Base-by-base conservation (phyloP, 1,140 invertebrate species). In the Habropoda laboriosa region DNA sequence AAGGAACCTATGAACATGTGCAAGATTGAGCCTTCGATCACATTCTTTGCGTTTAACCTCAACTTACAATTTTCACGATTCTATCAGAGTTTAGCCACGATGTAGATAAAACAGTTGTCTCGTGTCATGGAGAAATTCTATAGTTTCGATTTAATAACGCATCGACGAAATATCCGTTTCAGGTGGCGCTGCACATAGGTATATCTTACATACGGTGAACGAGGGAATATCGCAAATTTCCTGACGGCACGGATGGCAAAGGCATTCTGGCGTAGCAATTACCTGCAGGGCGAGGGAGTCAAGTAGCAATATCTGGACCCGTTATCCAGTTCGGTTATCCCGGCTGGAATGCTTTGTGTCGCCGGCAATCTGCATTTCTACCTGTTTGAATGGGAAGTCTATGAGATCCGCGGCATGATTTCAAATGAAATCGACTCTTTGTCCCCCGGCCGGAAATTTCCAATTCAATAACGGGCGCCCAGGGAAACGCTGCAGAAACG, bases 231-330 rank as follows among this genome's bases (percentile, higher is more conserved):
- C 82, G 78, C 78, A 38, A 84, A 84, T 86, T 81, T 58, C 74
- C 68, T 64, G 51, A 74, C 79, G 66, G 61, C 68, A 60, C 42
- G 40, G 32, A 86, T 79, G 64, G 83, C 83, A 81, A 85, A 85
- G 84, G 83, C 79, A 86, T 86, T 74, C 83, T 73, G 45, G 66
- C 74, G 73, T 75, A 61, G 84, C 84, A 86, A 85, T 85, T 86
- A 86, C 83, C 80, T 84, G 38, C 64, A 79, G 66, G 61, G 73
- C 78, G 77, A 74, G 82, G 80, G 89, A 87, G 84, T 92, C 87
- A 87, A 91, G 91, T 93, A 92, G 92, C 91, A 92, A 92, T 93
- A 93, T 92, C 89, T 87, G 86, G 82, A 86, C 87, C 83, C 72
- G 82, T 89, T 90, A 88, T 87, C 86, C 83, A 82, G 84, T 85